Conservation (phyloP, 2,888 invertebrate species). For the Eupithecia exiguata region DNA sequence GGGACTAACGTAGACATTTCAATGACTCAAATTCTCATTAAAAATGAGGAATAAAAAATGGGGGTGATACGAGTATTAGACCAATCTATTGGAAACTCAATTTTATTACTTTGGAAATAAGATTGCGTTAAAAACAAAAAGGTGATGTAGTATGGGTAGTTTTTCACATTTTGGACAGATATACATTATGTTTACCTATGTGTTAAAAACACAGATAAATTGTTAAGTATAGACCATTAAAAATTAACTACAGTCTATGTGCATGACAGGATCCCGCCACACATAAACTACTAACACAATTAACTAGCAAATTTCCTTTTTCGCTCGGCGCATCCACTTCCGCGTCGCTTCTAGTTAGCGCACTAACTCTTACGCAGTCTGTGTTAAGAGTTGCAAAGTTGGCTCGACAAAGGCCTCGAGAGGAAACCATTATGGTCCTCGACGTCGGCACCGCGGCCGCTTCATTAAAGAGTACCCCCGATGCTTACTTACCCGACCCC, state of each 20-base stretch:
- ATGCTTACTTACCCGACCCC: slow-evolving; percentile 35
- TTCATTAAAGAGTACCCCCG: slow-evolving; percentile 67
- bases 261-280: neutral
- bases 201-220: neutral
- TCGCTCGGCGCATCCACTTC: slow-evolving; percentile 50
- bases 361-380: slow-evolving; percentile 37
- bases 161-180: neutral
- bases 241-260: neutral
- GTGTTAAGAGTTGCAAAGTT: slow-evolving; percentile 73
- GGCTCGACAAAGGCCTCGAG: slow-evolving; percentile 75
- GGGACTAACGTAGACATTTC: no score
- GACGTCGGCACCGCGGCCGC: slow-evolving; percentile 69
- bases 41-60: no score
- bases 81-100: neutral
- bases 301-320: slow-evolving; percentile 29
- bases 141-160: neutral
- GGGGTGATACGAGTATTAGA: neutral
- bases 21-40: no score
- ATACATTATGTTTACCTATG: no score
- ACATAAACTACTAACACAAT: slow-evolving; percentile 5
- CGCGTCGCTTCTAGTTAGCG: slow-evolving; percentile 67
- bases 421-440: slow-evolving; percentile 80
- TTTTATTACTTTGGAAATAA: neutral
- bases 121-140: neutral
- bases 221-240: neutral